Evolutionary conservation across 2,113 vertebrate species (phyloP), one percentile per base, ranked within the genome.

Genomic region (Pseudorectes ferrugineus): DNA sequence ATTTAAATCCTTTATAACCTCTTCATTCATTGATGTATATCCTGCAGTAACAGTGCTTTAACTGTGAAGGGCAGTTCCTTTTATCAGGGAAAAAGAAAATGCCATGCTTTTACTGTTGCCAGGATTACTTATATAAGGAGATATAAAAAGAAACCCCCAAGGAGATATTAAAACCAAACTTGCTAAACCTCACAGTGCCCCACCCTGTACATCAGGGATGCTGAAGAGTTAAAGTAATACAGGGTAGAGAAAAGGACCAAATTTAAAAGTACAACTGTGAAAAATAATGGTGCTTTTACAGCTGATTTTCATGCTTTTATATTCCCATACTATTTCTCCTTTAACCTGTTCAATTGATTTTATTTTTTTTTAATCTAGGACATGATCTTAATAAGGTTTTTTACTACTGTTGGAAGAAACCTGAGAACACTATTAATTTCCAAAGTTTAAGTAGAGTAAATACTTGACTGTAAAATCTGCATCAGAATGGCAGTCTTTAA

Each of bases 101-200:
- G 58, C 23, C 63, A 35, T 62, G 33, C 43, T 82, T 94, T 83
- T 82, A 31, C 43, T 76, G n/a, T 85, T 93, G 85, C 74, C 63
- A 80, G 66, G 71, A 73, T 93, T 65, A 62, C 74, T 94, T 94
- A 87, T 70, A 36, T 83, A 90, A 93, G 71, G 24, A 92, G 55
- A 88, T 77, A 85, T 43, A 77, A 92, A 95, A 95, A 91, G 62
- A 83, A 70, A 70, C 13, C 31, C 9, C 16, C n/a, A 31, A 61
- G 59, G 38, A 95, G 62, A 55, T 45, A 76, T 36, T 87, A 72
- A 94, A 88, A 28, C 25, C 10, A 55, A 51, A 70, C 14, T 36
- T 89, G 6, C 25, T 73, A 40, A 85, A 73, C 1, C 5, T 85
- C 43, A 49, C 29, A 31, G 63, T 88, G 49, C 43, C 46, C 43